Base-by-base conservation (phyloP, 2,888 invertebrate species). In the Torymus tubicola region DNA sequence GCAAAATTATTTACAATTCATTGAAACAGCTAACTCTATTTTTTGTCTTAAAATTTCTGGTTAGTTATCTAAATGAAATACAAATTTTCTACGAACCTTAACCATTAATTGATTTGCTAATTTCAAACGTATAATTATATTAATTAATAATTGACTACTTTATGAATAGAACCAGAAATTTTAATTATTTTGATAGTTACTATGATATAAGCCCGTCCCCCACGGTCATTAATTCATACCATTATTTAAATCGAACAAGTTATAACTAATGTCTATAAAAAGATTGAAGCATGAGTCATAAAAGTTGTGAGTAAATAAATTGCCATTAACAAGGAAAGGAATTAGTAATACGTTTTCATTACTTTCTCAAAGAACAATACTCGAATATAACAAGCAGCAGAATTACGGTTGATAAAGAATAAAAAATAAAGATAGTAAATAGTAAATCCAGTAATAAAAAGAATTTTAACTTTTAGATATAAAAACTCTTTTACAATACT, bases 271-370 rank as follows among this genome's bases (percentile, higher is more conserved):
- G 55, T 67, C 68, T 79, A 70, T 10, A 52, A 60, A 24, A 68
- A 24, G 10, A 73, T 14, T 60, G 31, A 18, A 55, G 16, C 21
- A n/a, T 77, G 64, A 14, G 50, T 67, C 42, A 42, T 42, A 55
- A 21, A 52, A 68, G 42, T 76, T 57, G 67, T 76, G 67, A 72
- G 75, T 76, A 72, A 76, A 76, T 76, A 76, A 72, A 73, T 68
- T 61, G 58, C 50, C 24, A 61, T 68, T 58, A 82, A 83, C 81
- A 83, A 72, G 84, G 83, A 61, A 64, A 55, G 12, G 2, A 0
- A 42, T 42, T 42, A 42, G 42, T 42, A 73, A 73, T 60, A 31
- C 1, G n/a, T 58, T 31, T 65, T 42, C 42, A 65, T 52, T 50
- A 4, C 50, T 42, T 65, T 50, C n/a, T 65, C 10, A 63, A 24